phyloP scores from a whole-genome alignment of 2,888 invertebrate species.

The Ichneumoninae sp. region DNA sequence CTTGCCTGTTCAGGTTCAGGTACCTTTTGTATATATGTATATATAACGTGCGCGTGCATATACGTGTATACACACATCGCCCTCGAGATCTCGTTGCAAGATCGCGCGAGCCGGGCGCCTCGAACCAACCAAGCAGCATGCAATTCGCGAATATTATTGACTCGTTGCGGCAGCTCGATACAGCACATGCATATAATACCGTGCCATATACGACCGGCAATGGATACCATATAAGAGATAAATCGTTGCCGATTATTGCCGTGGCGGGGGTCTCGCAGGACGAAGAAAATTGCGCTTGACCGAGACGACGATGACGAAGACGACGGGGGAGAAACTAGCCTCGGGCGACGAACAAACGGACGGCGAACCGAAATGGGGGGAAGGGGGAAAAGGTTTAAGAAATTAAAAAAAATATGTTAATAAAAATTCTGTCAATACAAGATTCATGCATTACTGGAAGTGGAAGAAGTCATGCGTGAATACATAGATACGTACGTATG shows the following conservation, averaged over 20 bases:
- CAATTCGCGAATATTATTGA: constrained; percentile 76
- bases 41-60: not conserved
- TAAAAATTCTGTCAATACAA: not conserved
- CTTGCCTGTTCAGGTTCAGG: constrained; percentile 22
- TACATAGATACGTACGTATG: constrained; percentile 8
- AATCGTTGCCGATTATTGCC: constrained; percentile 73
- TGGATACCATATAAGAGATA: constrained; percentile 64
- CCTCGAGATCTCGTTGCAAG: constrained; percentile 69
- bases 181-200: not conserved
- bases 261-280: constrained; percentile 66
- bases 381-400: not conserved
- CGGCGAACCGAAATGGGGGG: not conserved
- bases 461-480: constrained; percentile 49
- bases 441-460: constrained; percentile 52
- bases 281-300: constrained; percentile 75
- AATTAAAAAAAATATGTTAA: not conserved
- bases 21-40: not conserved
- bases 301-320: constrained; percentile 52
- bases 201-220: constrained; percentile 40
- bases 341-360: not conserved
- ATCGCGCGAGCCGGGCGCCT: constrained; percentile 67
- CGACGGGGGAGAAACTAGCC: constrained; percentile 36
- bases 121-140: constrained; percentile 63
- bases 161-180: constrained; percentile 69
- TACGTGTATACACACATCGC: constrained; percentile 21